Conservation (phyloP, 2,888 invertebrate species). For the Sarcophaga variegata region DNA sequence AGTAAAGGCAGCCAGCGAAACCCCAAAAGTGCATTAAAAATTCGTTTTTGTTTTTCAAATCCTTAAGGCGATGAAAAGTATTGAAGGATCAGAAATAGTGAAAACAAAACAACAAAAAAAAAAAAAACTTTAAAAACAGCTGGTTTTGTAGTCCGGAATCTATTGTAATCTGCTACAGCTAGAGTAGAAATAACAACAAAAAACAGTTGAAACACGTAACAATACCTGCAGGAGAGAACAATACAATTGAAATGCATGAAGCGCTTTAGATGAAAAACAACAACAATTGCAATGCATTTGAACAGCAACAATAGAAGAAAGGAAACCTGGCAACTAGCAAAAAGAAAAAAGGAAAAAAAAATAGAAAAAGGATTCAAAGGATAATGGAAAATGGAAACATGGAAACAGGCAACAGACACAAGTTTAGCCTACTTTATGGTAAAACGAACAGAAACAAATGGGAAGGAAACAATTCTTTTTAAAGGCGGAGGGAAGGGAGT, state of each 20-base stretch:
- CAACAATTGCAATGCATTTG: too few species aligned
- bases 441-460: too few species aligned
- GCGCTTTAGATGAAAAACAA: too few species aligned
- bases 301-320: too few species aligned
- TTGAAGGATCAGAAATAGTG: slow-evolving; percentile 34
- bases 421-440: too few species aligned
- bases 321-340: too few species aligned
- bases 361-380: too few species aligned
- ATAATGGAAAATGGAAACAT: too few species aligned
- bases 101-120: neutral
- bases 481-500: too few species aligned
- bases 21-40: slow-evolving; percentile 48
- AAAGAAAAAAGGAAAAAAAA: too few species aligned
- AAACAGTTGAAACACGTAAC: slow-evolving; percentile 27
- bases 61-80: slow-evolving; percentile 32
- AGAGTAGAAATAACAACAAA: neutral
- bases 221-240: slow-evolving; percentile 45
- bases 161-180: slow-evolving; percentile 17
- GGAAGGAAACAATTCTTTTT: too few species aligned
- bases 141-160: slow-evolving; percentile 22
- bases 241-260: slow-evolving; percentile 3
- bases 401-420: too few species aligned
- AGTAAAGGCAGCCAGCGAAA: neutral
- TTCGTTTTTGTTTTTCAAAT: neutral
- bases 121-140: neutral